phyloP scores from a whole-genome alignment of 2,113 vertebrate genomes.

The Collichthys lucidus region DNA sequence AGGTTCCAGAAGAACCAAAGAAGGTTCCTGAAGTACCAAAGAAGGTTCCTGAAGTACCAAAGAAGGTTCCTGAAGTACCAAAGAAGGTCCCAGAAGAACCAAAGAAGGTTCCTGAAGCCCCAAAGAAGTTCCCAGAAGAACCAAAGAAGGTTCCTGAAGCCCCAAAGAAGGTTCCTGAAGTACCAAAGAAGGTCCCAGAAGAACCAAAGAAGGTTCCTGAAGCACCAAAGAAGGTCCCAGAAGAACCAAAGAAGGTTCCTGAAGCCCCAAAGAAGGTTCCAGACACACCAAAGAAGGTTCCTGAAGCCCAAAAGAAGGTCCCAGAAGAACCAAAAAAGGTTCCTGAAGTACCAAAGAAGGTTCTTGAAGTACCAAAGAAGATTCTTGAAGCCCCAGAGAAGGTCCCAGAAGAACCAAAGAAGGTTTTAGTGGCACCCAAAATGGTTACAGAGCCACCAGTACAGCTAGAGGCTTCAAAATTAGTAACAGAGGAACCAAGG shows the following conservation, averaged over 20 bases:
- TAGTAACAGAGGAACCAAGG: constrained; percentile 11
- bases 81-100: neutral
- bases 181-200: neutral
- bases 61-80: constrained; percentile 2
- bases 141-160: neutral
- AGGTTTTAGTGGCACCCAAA: neutral
- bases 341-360: neutral
- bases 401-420: neutral
- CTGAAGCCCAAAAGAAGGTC: neutral
- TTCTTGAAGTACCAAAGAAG: neutral
- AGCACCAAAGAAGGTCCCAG: neutral
- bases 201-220: neutral
- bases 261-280: neutral
- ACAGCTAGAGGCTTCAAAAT: neutral
- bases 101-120: neutral
- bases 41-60: neutral
- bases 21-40: neutral
- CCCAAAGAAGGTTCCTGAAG: neutral
- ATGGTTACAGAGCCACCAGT: neutral
- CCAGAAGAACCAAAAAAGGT: neutral
- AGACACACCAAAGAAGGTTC: neutral
- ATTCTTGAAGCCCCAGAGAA: neutral
- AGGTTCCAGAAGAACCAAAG: neutral
- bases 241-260: neutral
- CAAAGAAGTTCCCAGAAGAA: neutral